phyloP scores from a whole-genome alignment of 2,888 invertebrate genomes.

The Tineola bisselliella region DNA sequence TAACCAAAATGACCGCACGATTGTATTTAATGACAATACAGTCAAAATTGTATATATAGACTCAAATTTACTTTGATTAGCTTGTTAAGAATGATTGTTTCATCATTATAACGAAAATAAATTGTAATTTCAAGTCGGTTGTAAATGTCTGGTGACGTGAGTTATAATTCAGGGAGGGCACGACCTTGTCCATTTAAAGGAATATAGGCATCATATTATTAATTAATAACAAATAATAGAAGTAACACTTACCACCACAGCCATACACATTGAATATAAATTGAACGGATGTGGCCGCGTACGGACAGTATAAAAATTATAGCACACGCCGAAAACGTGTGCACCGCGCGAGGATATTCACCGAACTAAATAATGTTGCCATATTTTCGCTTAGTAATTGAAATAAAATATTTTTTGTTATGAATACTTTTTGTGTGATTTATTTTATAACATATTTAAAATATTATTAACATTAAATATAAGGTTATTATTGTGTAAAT shows the following conservation, averaged over 20 bases:
- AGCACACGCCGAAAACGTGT: conserved; percentile 62
- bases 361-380: conserved; percentile 40
- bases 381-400: conserved; percentile 11
- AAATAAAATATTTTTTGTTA: no score
- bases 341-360: conserved; percentile 49
- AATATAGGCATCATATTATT: neutral
- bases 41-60: no score
- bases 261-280: conserved; percentile 83
- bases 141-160: conserved; percentile 12
- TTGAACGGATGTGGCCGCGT: conserved; percentile 70
- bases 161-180: conserved; percentile 28
- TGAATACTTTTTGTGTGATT: no score
- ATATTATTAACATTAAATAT: no score
- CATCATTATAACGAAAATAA: neutral
- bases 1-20: neutral
- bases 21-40: neutral
- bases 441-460: no score
- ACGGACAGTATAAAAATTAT: conserved; percentile 54
- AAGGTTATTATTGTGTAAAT: no score
- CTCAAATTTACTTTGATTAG: neutral
- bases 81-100: neutral
- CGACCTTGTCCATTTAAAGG: conserved; percentile 34
- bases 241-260: conserved; percentile 77
- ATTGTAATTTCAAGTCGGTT: neutral
- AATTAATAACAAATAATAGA: conserved; percentile 15